A percentile compares a stretch with the other conserved stretches of the same genome.
phyloP scores from a whole-genome alignment of 2,797 vertebrate genomes.

The Danio tinwini region DNA sequence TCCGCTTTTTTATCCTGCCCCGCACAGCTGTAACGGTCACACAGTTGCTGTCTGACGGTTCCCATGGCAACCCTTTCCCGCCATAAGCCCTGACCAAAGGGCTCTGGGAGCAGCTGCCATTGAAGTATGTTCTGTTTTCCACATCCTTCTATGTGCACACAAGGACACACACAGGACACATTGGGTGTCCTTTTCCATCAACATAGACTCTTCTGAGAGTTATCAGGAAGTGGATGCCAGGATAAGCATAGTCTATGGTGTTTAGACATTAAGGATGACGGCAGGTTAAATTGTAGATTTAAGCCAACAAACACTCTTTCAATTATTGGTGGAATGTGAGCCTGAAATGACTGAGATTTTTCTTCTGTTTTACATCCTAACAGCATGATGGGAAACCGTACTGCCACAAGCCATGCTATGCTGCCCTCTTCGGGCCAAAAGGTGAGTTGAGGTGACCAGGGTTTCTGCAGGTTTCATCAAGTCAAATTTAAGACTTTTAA shows the following conservation, averaged over 20 bases:
- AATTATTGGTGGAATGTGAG: neutral
- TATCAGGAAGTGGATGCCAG: slow-evolving; percentile 50
- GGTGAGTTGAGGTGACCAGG: slow-evolving; percentile 59
- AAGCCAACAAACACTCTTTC: slow-evolving; percentile 7
- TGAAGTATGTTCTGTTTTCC: slow-evolving; percentile 24
- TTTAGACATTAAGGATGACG: slow-evolving; percentile 50
- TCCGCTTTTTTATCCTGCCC: slow-evolving; percentile 33
- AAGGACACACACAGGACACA: slow-evolving; percentile 18
- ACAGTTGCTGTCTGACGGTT: slow-evolving; percentile 45
- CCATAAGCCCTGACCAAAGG: slow-evolving; percentile 18
- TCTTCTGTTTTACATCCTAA: slow-evolving; percentile 29
- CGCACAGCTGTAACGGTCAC: slow-evolving; percentile 33
- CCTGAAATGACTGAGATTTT: neutral
- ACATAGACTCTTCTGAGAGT: slow-evolving; percentile 58
- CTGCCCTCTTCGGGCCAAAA: slow-evolving; percentile 85
- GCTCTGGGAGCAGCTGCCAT: slow-evolving; percentile 12
- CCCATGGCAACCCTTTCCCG: slow-evolving; percentile 47
- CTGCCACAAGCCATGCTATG: slow-evolving; percentile 85
- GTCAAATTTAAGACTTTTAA: too few relatives aligned
- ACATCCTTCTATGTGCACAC: slow-evolving; percentile 6
- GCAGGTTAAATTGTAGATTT: slow-evolving; percentile 46
- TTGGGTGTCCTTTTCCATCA: slow-evolving; percentile 55
- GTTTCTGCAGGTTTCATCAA: too few relatives aligned
- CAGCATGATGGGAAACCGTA: slow-evolving; percentile 95
- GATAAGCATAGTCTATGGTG: slow-evolving; percentile 31